Evolutionary conservation across 2,888 invertebrate species (phyloP).

Genomic region (Chloroclystis v-ata): DNA sequence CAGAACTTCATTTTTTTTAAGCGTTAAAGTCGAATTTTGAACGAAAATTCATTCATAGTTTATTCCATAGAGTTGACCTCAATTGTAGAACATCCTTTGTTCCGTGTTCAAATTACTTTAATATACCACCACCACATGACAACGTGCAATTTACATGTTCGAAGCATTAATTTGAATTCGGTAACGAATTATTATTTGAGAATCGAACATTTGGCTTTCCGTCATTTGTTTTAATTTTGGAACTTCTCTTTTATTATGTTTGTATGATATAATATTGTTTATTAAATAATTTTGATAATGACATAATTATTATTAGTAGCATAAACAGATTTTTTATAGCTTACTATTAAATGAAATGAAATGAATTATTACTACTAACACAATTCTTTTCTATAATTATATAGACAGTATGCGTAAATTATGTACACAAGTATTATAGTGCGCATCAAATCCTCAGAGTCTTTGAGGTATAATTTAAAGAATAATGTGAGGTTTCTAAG

Average conservation of each 20-base stretch:
- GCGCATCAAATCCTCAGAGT: too few relatives aligned
- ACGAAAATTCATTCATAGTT: not conserved
- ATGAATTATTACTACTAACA: too few relatives aligned
- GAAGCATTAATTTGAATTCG: constrained; percentile 15
- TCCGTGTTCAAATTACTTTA: constrained; percentile 24
- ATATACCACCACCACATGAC: constrained; percentile 21
- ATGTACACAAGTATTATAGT: too few relatives aligned
- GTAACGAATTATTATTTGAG: constrained; percentile 1
- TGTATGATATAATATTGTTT: too few relatives aligned
- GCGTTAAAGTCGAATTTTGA: not conserved
- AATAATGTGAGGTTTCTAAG: too few relatives aligned
- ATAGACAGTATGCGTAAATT: too few relatives aligned
- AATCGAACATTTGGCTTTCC: not conserved
- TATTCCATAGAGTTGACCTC: not conserved
- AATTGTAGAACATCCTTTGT: constrained; percentile 17
- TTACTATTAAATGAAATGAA: too few relatives aligned
- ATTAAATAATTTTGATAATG: too few relatives aligned
- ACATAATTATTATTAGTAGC: too few relatives aligned
- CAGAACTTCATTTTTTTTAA: not conserved
- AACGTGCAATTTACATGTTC: constrained; percentile 20
- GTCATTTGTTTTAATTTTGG: constrained; percentile 2
- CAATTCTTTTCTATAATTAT: too few relatives aligned
- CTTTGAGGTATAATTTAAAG: too few relatives aligned
- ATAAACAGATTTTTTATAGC: too few relatives aligned
- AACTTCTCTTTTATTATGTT: not conserved